Conservation (phyloP, 2,888 invertebrate genomes). For the Parasteatoda lunata region DNA sequence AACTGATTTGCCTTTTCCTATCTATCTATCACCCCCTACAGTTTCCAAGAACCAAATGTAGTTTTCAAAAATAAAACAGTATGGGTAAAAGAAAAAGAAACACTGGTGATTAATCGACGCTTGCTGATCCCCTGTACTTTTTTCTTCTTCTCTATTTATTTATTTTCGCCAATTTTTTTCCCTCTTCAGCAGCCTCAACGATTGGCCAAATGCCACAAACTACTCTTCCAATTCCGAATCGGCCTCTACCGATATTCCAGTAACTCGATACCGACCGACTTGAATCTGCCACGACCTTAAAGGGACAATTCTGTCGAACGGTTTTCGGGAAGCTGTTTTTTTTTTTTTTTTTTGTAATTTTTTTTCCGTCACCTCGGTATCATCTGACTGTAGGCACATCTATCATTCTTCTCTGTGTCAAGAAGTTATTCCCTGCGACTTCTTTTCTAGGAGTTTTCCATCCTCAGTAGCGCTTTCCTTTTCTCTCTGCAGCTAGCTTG, state of each 20-base stretch:
- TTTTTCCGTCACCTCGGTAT: constrained; percentile 37
- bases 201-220: constrained; percentile 62
- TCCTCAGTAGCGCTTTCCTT: constrained; percentile 36
- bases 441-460: constrained; percentile 9
- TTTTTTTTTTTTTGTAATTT: constrained; percentile 20
- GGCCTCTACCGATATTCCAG: constrained; percentile 51
- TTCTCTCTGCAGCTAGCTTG: neutral
- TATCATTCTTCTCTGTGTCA: constrained; percentile 46
- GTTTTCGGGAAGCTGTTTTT: constrained; percentile 44
- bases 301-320: constrained; percentile 66
- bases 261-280: constrained; percentile 53
- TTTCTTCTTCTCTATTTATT: neutral
- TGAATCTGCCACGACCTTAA: constrained; percentile 52
- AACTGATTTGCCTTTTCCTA: constrained; percentile 29
- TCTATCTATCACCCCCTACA: constrained; percentile 56
- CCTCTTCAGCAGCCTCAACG: constrained; percentile 11
- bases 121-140: constrained; percentile 48
- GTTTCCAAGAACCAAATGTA: constrained; percentile 37
- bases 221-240: constrained; percentile 38
- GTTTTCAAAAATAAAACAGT: neutral
- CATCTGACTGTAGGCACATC: constrained; percentile 36
- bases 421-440: constrained; percentile 20
- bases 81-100: constrained; percentile 21
- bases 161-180: neutral
- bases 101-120: constrained; percentile 64